These are phyloP conservation scores for Archips xylosteana DNA, from an alignment of 2,888 invertebrate genomes.

Conservation along the genomic window DNA sequence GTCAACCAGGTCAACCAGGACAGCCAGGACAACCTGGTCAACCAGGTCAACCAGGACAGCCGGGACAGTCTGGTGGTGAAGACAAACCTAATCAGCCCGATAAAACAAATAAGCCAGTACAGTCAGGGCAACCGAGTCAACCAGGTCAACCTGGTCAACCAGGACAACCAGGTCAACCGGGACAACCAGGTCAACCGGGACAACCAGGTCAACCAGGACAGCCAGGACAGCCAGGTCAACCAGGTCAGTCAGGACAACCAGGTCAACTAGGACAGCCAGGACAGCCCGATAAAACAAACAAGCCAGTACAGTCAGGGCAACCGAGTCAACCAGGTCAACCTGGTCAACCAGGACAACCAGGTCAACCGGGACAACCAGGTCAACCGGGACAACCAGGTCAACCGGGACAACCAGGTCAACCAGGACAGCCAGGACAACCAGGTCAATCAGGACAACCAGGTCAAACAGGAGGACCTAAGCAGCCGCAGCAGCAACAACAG, in stretches of 20 bases:
- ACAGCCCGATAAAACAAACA: too few species aligned
- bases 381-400: not conserved
- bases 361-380: not conserved
- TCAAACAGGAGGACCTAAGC: not conserved
- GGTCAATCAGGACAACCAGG: not conserved
- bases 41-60: not conserved
- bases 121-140: not conserved
- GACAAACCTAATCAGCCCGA: not conserved
- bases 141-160: not conserved
- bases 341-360: not conserved
- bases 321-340: not conserved
- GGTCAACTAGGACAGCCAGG: not conserved
- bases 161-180: not conserved
- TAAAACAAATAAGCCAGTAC: not conserved
- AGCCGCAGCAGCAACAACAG: not conserved
- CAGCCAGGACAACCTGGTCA: not conserved
- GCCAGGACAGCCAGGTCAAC: not conserved
- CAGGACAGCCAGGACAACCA: not conserved
- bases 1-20: not conserved
- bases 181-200: not conserved
- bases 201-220: not conserved
- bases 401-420: not conserved
- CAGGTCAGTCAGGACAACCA: not conserved
- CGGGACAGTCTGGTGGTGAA: not conserved
- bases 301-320: not conserved